phyloP scores from a whole-genome alignment of 2,888 invertebrate genomes.

The Rhamnusium bicolor region DNA sequence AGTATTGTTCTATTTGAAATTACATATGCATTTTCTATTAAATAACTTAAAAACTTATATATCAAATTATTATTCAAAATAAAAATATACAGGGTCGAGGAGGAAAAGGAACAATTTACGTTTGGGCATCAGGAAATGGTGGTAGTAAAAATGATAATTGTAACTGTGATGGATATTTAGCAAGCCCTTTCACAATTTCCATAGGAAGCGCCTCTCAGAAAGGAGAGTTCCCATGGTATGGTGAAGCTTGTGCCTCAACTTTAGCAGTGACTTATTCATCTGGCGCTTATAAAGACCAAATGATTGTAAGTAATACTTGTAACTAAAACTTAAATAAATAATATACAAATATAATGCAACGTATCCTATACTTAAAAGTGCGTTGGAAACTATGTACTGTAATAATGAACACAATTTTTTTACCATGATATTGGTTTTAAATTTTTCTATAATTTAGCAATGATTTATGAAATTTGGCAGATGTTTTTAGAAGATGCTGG shows the following conservation, averaged over 20 bases:
- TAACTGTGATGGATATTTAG: constrained; percentile 91
- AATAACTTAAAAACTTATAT: no score
- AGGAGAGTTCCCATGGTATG: constrained; percentile 91
- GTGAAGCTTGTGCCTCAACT: constrained; percentile 91
- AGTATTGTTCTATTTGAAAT: no score
- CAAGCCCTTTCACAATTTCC: constrained; percentile 89
- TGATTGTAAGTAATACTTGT: constrained; percentile 86
- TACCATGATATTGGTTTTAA: no score
- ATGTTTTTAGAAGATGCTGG: no score
- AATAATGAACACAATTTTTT: no score
- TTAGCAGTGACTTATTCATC: constrained; percentile 92
- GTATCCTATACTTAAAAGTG: no score
- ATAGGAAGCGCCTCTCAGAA: constrained; percentile 90
- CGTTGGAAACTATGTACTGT: no score
- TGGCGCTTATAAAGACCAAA: constrained; percentile 87
- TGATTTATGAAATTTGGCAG: no score
- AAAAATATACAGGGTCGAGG: constrained; percentile 76
- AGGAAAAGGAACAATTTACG: constrained; percentile 89
- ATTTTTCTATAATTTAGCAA: no score
- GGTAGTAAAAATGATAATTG: constrained; percentile 89
- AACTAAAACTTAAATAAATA: no score
- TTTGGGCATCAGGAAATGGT: constrained; percentile 96
- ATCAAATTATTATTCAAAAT: neutral
- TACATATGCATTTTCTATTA: no score
- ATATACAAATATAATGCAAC: no score